Evolutionary conservation across 2,113 vertebrate genomes (phyloP), one percentile per base, ranked within the genome.

Genomic region (Colistium nudipinnis): DNA sequence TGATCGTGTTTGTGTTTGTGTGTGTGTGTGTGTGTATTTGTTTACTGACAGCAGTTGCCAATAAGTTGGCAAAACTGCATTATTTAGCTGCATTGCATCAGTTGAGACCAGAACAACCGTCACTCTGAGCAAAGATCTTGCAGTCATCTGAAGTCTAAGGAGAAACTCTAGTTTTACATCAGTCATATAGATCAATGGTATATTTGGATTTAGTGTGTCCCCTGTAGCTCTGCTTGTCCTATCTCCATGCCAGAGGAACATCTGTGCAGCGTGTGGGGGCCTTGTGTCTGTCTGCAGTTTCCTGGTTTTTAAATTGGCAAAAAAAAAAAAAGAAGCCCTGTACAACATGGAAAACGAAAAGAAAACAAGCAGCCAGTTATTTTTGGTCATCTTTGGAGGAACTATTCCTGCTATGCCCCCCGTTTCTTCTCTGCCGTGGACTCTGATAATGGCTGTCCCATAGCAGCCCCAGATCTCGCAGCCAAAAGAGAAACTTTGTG

Each of bases 401-500:
- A 68, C 49, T 57, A 17, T 74, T 70, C 62, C 35, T 51, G 61
- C 66, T 30, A 51, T 41, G 38, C 1, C 27, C 67, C 45, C 28
- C 22, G 38, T 49, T 53, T 8, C 9, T 35, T 12, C 3, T 13
- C 31, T 64, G 19, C 9, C 57, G 55, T 48, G 20, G 52, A 73
- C 64, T 81, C 54, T 82, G 60, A 13, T 63, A 41, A 62, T 78
- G 20, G 3, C 41, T 73, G 76, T 77, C 73, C 76, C 71, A 33
- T 49, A 25, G 66, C 76, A 66, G 49, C 61, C 43, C 59, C 44
- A 52, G 74, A 65, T 76, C 84, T 82, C 78, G 56, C 52, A 82
- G 74, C 79, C 78, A 69, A 68, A 83, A 78, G 78, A 78, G 73
- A 89, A 90, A 91, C 62, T 90, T 90, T 86, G 80, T 87, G 89